A percentile compares a stretch with the other conserved stretches of the same genome.
Conservation (phyloP, 2,113 vertebrate genomes). For the Monopterus albus region DNA sequence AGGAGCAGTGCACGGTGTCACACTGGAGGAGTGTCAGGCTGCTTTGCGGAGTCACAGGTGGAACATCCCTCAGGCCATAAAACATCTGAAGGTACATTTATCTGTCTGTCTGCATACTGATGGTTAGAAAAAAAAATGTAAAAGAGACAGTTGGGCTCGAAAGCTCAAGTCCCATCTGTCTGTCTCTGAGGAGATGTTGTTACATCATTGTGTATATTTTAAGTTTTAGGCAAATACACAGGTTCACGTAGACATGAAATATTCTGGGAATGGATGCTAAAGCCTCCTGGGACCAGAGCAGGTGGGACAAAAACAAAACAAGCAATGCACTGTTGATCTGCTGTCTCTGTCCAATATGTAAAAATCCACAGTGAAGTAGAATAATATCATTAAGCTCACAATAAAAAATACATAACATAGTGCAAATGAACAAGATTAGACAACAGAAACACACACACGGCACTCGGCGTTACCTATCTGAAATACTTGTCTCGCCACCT, state of each 20-base stretch:
- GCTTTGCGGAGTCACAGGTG: conserved; percentile 91
- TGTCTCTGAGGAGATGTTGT: neutral
- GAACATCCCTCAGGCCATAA: conserved; percentile 86
- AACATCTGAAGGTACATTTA: conserved; percentile 88
- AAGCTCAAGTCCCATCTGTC: too few relatives aligned
- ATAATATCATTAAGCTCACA: neutral
- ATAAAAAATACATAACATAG: neutral
- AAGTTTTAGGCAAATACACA: too few relatives aligned
- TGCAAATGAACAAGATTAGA: neutral
- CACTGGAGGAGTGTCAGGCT: conserved; percentile 91
- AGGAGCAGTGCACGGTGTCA: conserved; percentile 93
- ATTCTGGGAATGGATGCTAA: too few relatives aligned
- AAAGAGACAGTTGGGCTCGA: neutral
- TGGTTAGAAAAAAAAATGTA: neutral
- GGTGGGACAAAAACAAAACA: too few relatives aligned
- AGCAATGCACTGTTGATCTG: neutral
- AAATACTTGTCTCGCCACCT: neutral
- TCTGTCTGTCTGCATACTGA: too few relatives aligned
- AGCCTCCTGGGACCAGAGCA: neutral
- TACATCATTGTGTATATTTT: too few relatives aligned
- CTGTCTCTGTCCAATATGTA: neutral
- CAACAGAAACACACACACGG: neutral
- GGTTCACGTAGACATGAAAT: too few relatives aligned
- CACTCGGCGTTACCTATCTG: neutral
- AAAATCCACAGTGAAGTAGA: neutral